Conservation (phyloP, 2,113 vertebrate genomes). For the Actinemys pallida region DNA sequence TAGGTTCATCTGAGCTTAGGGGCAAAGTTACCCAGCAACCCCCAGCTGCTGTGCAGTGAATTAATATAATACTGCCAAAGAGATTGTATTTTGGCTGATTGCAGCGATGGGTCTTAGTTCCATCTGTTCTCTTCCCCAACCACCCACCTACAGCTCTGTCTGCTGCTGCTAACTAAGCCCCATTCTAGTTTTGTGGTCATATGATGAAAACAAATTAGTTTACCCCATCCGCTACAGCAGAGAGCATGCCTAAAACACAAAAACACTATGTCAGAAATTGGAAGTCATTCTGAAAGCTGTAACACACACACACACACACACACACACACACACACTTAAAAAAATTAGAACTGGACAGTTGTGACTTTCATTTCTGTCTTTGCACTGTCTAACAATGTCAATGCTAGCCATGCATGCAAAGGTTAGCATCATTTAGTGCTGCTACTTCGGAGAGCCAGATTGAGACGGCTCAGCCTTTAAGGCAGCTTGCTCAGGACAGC, state of each 20-base stretch:
- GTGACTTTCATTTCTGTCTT: not conserved
- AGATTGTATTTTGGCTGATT: not conserved
- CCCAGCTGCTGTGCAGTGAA: not conserved
- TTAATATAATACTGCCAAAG: not conserved
- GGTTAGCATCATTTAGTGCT: not conserved
- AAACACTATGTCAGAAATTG: not conserved
- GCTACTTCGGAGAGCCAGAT: not conserved
- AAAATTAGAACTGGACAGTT: not conserved
- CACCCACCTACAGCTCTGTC: not conserved
- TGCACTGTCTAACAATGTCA: not conserved
- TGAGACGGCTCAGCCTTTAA: not conserved
- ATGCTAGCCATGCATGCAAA: not conserved
- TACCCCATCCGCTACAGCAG: not conserved
- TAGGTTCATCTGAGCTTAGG: accelerated
- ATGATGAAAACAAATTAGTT: accelerated
- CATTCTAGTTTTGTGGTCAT: not conserved
- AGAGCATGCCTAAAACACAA: not conserved
- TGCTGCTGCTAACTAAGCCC: not conserved
- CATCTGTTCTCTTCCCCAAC: not conserved
- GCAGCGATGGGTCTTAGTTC: not conserved
- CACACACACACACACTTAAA: too few species aligned
- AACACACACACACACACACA: not conserved
- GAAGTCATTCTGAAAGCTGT: not conserved
- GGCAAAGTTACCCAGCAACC: not conserved
- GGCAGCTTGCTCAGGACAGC: not conserved